Conservation (phyloP, 2,113 vertebrate species). For the Camelus dromedarius region DNA sequence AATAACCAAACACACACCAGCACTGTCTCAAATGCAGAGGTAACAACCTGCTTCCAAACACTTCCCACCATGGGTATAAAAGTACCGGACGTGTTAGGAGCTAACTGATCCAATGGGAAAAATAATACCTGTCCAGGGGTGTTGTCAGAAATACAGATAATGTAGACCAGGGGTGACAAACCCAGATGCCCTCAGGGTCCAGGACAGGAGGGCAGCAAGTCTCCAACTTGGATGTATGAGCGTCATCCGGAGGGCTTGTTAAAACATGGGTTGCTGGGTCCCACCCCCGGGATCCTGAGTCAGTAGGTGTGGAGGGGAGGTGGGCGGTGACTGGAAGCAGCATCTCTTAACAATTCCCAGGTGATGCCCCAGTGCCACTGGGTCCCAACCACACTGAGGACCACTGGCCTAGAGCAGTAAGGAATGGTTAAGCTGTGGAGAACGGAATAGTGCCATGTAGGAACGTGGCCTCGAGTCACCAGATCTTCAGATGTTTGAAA, state of each 20-base stretch:
- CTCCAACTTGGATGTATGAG: neutral
- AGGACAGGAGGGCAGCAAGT: neutral
- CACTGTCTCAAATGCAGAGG: neutral
- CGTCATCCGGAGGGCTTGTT: neutral
- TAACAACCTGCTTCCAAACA: neutral
- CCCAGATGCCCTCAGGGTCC: neutral
- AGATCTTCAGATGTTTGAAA: neutral
- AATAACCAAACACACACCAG: no score
- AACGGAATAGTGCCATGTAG: neutral
- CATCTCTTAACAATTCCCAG: neutral
- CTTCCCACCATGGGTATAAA: neutral
- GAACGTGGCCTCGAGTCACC: neutral
- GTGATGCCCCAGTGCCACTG: accelerated
- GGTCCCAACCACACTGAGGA: neutral
- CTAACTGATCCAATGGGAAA: neutral
- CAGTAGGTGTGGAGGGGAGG: neutral
- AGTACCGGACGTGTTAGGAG: neutral
- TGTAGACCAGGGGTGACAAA: no score
- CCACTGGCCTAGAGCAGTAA: neutral
- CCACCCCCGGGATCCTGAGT: neutral
- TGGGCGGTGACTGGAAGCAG: neutral
- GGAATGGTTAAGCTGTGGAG: neutral
- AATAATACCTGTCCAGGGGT: neutral
- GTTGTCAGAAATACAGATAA: neutral
- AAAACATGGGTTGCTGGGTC: neutral